Conservation (phyloP, 2,888 invertebrate genomes). For the Dicroscelio sp. region DNA sequence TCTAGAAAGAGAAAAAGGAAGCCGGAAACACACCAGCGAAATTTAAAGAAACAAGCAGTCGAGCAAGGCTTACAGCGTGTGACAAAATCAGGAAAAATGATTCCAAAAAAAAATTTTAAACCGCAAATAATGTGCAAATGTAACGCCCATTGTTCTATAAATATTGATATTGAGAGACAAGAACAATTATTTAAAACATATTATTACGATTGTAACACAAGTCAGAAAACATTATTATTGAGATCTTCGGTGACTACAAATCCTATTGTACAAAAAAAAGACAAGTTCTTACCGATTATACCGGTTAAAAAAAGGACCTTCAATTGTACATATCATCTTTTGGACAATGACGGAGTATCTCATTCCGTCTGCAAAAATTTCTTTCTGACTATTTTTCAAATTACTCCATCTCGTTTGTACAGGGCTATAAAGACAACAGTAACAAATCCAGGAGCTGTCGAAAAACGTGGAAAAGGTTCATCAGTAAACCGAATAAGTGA, state of each 20-base stretch:
- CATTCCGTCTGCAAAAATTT: conserved; percentile 42
- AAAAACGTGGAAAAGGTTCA: conserved; percentile 32
- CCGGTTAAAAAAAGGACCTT: conserved; percentile 1
- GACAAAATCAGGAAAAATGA: conserved; percentile 41
- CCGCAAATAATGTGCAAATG: conserved; percentile 56
- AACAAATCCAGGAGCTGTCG: background rate
- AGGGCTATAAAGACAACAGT: conserved; percentile 30
- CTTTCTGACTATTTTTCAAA: conserved; percentile 24
- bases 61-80: conserved; percentile 35
- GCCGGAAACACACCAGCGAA: conserved; percentile 16
- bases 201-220: conserved; percentile 24
- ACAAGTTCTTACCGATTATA: background rate
- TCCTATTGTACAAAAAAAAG: background rate
- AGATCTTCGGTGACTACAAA: background rate
- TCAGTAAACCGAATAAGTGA: conserved; percentile 28
- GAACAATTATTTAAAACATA: conserved; percentile 44
- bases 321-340: conserved; percentile 26
- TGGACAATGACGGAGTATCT: background rate
- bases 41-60: conserved; percentile 15
- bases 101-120: conserved; percentile 20
- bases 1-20: conserved; percentile 26
- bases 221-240: conserved; percentile 26
- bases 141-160: conserved; percentile 34
- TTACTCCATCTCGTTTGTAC: conserved; percentile 29
- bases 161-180: conserved; percentile 49